Conservation (phyloP, 2,113 vertebrate species). For the Pollachius pollachius region DNA sequence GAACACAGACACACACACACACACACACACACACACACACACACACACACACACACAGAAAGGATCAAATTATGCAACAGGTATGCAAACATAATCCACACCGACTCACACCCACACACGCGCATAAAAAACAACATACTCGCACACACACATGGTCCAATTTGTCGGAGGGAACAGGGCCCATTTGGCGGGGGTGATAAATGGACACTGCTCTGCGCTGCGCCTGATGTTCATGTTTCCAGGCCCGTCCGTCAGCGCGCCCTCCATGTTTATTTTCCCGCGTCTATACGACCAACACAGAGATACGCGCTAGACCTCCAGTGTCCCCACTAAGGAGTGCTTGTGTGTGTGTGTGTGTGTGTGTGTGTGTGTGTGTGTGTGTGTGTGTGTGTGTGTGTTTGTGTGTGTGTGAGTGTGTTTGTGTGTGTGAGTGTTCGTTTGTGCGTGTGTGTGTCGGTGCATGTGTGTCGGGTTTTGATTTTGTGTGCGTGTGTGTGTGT, state of each 20-base stretch:
- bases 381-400: conserved; percentile 19
- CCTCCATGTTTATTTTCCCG: conserved; percentile 55
- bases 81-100: conserved; percentile 9
- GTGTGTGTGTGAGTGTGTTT: neutral
- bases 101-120: conserved; percentile 26
- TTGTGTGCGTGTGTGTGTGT: no score
- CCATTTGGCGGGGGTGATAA: conserved; percentile 48
- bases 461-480: neutral
- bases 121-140: conserved; percentile 40
- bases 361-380: neutral
- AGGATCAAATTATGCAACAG: neutral
- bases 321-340: conserved; percentile 8
- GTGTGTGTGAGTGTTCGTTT: neutral
- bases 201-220: conserved; percentile 42
- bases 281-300: conserved; percentile 56
- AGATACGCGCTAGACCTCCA: conserved; percentile 44
- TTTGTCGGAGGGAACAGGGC: conserved; percentile 27
- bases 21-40: conserved; percentile 30
- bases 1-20: neutral
- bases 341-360: neutral
- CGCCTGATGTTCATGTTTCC: conserved; percentile 49
- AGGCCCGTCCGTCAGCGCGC: conserved; percentile 49
- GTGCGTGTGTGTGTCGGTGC: conserved; percentile 16
- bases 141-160: conserved; percentile 24
- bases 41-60: neutral